Evolutionary conservation across 2,797 vertebrate genomes (phyloP).

Genomic region (Enteromius anoplus): DNA sequence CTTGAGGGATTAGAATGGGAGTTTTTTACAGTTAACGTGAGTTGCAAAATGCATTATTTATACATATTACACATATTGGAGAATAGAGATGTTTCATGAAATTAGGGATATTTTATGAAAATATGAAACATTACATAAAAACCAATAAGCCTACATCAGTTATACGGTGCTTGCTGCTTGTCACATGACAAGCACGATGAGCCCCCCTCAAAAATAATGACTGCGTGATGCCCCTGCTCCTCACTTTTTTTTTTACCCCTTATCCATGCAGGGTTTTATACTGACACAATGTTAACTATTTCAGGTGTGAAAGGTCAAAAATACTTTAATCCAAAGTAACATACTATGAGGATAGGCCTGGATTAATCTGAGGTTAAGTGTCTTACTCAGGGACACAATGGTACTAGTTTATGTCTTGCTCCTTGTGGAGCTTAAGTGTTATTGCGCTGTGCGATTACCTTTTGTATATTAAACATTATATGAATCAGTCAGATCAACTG

Average conservation of each 20-base stretch:
- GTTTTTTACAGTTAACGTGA: too few relatives aligned
- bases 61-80: too few relatives aligned
- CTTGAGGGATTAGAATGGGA: too few relatives aligned
- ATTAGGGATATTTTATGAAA: not conserved
- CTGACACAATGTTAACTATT: not conserved
- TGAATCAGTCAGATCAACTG: not conserved
- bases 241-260: not conserved
- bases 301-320: not conserved
- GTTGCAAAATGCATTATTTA: too few relatives aligned
- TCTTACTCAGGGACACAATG: conserved; percentile 17
- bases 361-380: conserved; percentile 27
- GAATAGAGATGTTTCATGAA: not conserved
- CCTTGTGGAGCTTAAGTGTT: not conserved
- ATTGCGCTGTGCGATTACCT: not conserved
- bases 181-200: too few relatives aligned
- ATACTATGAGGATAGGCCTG: not conserved
- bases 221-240: too few relatives aligned
- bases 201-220: too few relatives aligned
- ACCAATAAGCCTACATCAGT: not conserved
- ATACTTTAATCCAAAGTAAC: conserved; percentile 4
- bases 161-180: too few relatives aligned
- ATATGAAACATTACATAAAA: not conserved
- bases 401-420: not conserved
- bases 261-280: not conserved
- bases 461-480: not conserved